phyloP scores from a whole-genome alignment of 1,140 invertebrate species.

The Chionoecetes opilio region DNA sequence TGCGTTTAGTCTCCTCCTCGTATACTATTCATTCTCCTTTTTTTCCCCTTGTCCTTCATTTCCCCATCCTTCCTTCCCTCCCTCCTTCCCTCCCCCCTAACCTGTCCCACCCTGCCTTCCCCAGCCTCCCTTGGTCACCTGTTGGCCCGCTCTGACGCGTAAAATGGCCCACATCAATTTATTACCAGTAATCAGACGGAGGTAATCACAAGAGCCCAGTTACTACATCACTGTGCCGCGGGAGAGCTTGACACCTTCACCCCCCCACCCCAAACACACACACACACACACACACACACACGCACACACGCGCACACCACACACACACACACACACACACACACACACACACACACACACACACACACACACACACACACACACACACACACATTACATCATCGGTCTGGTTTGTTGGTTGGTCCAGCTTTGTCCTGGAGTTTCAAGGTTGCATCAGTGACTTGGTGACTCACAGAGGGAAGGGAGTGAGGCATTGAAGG shows the following conservation, averaged over 20 bases:
- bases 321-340: background rate
- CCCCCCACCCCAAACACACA: background rate
- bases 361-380: background rate
- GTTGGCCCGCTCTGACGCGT: constrained; percentile 75
- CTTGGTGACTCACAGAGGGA: background rate
- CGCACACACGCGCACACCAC: background rate
- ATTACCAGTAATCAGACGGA: constrained; percentile 75
- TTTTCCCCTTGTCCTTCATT: constrained; percentile 17
- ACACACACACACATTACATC: background rate
- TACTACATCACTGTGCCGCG: constrained; percentile 62
- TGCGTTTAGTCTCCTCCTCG: background rate
- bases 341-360: constrained; percentile 5
- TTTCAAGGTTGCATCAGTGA: background rate
- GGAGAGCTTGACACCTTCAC: constrained; percentile 47
- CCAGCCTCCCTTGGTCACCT: constrained; percentile 69
- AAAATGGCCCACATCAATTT: constrained; percentile 75
- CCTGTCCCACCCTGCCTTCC: background rate
- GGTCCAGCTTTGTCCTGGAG: background rate
- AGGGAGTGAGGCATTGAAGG: background rate
- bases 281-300: constrained; percentile 25
- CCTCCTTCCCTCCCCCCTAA: background rate
- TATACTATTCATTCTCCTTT: background rate
- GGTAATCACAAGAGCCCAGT: constrained; percentile 71
- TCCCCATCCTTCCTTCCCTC: background rate
- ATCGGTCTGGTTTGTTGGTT: background rate